Percentiles rank a stretch among this genome's conserved stretches.
Conservation (phyloP, 2,888 invertebrate species). For the Pachydiplax longipennis region DNA sequence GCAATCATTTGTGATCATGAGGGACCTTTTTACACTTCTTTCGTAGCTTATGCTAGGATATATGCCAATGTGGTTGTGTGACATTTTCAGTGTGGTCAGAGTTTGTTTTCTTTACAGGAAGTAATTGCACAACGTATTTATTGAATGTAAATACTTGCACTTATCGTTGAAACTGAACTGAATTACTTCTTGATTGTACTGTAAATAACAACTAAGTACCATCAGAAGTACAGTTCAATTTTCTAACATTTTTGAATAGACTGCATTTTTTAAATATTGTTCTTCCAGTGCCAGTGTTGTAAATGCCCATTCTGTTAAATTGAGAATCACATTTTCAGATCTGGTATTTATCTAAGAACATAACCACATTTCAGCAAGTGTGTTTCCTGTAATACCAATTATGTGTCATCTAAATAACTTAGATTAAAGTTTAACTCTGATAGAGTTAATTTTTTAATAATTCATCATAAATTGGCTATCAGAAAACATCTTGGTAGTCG, state of each 20-base stretch:
- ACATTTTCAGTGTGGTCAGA: not conserved
- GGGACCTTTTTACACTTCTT: not conserved
- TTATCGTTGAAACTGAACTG: slow-evolving; percentile 17
- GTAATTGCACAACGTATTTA: slow-evolving; percentile 3
- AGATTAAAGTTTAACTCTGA: not conserved
- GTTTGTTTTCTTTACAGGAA: not conserved
- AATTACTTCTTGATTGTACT: not conserved
- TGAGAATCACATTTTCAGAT: not conserved
- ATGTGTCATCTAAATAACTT: not conserved
- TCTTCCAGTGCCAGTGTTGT: slow-evolving; percentile 5
- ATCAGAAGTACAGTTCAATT: slow-evolving; percentile 2
- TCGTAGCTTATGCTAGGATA: not conserved
- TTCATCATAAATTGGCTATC: not conserved
- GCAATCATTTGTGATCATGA: not conserved
- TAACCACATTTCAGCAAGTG: not conserved
- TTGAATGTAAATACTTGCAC: slow-evolving; percentile 27
- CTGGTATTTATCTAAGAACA: not conserved
- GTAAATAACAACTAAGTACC: slow-evolving; percentile 10
- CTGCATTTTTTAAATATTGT: not conserved
- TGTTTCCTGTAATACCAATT: not conserved
- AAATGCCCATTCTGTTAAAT: not conserved
- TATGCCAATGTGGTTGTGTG: not conserved
- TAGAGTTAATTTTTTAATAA: not conserved
- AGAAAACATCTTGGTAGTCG: not conserved
- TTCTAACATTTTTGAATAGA: not conserved